phyloP scores from a whole-genome alignment of 2,797 vertebrate species.

The Okamejei kenojei region DNA sequence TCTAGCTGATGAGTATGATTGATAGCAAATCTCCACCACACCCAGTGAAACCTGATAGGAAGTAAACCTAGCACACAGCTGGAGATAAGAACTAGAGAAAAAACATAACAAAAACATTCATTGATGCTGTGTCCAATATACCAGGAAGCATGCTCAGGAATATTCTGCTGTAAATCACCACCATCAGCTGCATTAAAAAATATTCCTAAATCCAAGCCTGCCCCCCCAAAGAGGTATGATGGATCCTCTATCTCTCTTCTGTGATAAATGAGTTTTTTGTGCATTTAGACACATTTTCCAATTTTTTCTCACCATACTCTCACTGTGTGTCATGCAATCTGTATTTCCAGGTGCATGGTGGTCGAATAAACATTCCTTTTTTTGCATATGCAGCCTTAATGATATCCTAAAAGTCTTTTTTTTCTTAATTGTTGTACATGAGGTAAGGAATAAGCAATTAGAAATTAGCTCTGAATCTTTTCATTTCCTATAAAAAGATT shows the following conservation, averaged over 20 bases:
- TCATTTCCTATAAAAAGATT: background rate
- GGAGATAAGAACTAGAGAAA: background rate
- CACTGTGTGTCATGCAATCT: background rate
- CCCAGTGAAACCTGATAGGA: background rate
- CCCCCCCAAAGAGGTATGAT: too few relatives aligned
- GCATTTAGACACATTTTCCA: background rate
- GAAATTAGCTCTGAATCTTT: conserved; percentile 10
- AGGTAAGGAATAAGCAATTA: background rate
- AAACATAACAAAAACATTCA: background rate
- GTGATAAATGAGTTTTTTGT: too few relatives aligned
- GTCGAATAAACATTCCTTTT: background rate
- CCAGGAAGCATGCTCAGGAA: background rate
- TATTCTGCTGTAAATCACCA: background rate
- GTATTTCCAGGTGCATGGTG: background rate
- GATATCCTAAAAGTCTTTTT: background rate
- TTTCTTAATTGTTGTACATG: background rate
- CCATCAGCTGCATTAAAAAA: background rate
- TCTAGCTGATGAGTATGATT: background rate
- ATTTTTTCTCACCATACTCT: background rate
- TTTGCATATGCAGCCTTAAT: background rate
- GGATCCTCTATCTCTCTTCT: background rate
- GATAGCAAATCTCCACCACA: background rate
- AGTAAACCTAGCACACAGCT: background rate
- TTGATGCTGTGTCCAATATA: background rate
- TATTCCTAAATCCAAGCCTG: background rate